These are phyloP conservation scores for Proisotoma minuta DNA, from an alignment of 2,888 invertebrate species.

Conservation along the genomic window DNA sequence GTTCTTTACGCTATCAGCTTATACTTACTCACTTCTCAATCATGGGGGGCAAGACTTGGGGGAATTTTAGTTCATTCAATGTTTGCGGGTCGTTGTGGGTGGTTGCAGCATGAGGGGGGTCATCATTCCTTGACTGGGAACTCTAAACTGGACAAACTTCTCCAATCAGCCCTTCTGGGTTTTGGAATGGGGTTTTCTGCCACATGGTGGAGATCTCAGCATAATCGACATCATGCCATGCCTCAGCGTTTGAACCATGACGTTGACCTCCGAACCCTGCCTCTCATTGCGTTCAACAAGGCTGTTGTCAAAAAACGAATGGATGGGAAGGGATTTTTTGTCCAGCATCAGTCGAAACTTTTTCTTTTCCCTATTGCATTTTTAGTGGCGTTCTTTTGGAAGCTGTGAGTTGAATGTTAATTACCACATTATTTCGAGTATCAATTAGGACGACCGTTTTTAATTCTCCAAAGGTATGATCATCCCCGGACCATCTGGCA, in stretches of 20 bases:
- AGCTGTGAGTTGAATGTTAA: too few relatives aligned
- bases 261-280: slow-evolving; percentile 32
- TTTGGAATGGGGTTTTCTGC: slow-evolving; percentile 30
- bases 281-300: slow-evolving; percentile 29
- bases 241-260: slow-evolving; percentile 25
- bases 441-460: too few relatives aligned
- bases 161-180: slow-evolving; percentile 30
- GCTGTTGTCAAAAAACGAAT: slow-evolving; percentile 30
- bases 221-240: slow-evolving; percentile 38
- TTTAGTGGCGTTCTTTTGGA: too few relatives aligned
- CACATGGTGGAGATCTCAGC: slow-evolving; percentile 34
- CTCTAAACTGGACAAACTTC: slow-evolving; percentile 26
- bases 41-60: too few relatives aligned
- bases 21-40: too few relatives aligned
- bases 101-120: slow-evolving; percentile 35
- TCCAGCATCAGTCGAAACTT: slow-evolving; percentile 33
- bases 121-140: slow-evolving; percentile 35
- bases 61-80: too few relatives aligned
- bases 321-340: slow-evolving; percentile 30
- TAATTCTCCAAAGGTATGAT: too few relatives aligned
- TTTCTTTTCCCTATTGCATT: too few relatives aligned
- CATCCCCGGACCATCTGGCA: too few relatives aligned
- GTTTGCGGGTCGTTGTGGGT: slow-evolving; percentile 30
- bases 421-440: too few relatives aligned
- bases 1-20: too few relatives aligned